A percentile compares a stretch with the other conserved stretches of the same genome.
phyloP scores from a whole-genome alignment of 2,888 invertebrate genomes.

The Yponomeuta sedellus region DNA sequence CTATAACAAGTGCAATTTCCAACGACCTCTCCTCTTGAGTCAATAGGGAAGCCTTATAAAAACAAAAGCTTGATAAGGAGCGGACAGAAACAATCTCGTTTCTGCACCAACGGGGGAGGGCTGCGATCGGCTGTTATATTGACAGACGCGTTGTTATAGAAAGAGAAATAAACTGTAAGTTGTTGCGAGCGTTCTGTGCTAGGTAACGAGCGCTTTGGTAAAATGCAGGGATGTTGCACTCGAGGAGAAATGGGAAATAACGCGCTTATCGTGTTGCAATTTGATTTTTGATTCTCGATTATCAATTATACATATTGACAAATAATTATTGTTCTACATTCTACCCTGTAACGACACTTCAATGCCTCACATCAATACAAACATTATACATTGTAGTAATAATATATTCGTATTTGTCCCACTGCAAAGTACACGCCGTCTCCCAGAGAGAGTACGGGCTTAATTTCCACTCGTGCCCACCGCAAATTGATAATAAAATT shows the following conservation, averaged over 20 bases:
- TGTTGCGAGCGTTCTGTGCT: slow-evolving; percentile 13
- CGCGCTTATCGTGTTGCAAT: too few relatives aligned
- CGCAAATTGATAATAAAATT: too few relatives aligned
- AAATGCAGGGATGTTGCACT: slow-evolving; percentile 26
- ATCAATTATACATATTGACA: too few relatives aligned
- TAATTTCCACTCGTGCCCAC: too few relatives aligned
- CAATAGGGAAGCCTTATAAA: slow-evolving; percentile 5
- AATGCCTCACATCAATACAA: too few relatives aligned
- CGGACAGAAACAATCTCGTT: slow-evolving; percentile 47
- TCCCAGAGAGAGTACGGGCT: too few relatives aligned
- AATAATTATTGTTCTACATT: too few relatives aligned
- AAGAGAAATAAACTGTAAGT: slow-evolving; percentile 42
- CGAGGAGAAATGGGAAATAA: neutral
- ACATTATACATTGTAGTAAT: too few relatives aligned
- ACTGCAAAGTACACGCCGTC: too few relatives aligned
- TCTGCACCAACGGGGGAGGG: slow-evolving; percentile 30
- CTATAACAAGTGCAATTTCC: neutral
- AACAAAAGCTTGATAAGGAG: slow-evolving; percentile 15
- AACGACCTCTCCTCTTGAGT: neutral
- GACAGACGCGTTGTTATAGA: slow-evolving; percentile 58
- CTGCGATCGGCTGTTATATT: slow-evolving; percentile 56
- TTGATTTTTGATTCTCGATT: too few relatives aligned
- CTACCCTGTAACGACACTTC: too few relatives aligned
- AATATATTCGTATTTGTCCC: too few relatives aligned
- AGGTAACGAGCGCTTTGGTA: slow-evolving; percentile 18